phyloP scores from a whole-genome alignment of 2,888 invertebrate genomes.

The Drosophila heteroneura region DNA sequence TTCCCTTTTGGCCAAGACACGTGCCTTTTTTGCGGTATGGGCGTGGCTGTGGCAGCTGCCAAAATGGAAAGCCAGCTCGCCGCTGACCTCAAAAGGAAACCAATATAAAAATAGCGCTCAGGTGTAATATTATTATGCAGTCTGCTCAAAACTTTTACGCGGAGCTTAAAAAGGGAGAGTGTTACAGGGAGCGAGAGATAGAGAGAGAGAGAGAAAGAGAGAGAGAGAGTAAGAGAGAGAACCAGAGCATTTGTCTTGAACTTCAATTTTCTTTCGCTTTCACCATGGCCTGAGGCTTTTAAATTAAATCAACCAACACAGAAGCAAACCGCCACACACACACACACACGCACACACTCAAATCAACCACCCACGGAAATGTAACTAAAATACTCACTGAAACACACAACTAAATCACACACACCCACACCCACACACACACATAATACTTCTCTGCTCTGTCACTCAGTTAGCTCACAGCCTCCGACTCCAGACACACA shows the following conservation, averaged over 20 bases:
- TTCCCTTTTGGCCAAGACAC: slow-evolving; percentile 4
- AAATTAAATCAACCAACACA: slow-evolving; percentile 74
- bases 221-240: neutral
- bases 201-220: neutral
- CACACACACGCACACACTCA: slow-evolving; percentile 17
- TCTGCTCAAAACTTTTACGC: slow-evolving; percentile 50
- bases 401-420: slow-evolving; percentile 57
- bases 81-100: slow-evolving; percentile 19
- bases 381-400: slow-evolving; percentile 65
- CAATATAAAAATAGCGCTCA: slow-evolving; percentile 2
- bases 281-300: slow-evolving; percentile 62
- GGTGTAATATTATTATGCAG: slow-evolving; percentile 57
- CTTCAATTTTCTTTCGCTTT: slow-evolving; percentile 15
- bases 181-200: neutral
- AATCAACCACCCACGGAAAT: slow-evolving; percentile 50
- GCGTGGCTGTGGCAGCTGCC: slow-evolving; percentile 23
- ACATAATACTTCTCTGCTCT: slow-evolving; percentile 36
- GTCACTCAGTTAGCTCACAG: slow-evolving; percentile 24
- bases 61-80: slow-evolving; percentile 4
- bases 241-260: slow-evolving; percentile 1
- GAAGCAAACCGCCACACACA: slow-evolving; percentile 49
- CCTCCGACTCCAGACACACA: neutral
- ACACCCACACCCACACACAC: slow-evolving; percentile 2
- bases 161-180: neutral
- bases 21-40: slow-evolving; percentile 1